These are phyloP conservation scores for Operophtera brumata DNA, from an alignment of 2,888 invertebrate genomes.

Conservation along the genomic window DNA sequence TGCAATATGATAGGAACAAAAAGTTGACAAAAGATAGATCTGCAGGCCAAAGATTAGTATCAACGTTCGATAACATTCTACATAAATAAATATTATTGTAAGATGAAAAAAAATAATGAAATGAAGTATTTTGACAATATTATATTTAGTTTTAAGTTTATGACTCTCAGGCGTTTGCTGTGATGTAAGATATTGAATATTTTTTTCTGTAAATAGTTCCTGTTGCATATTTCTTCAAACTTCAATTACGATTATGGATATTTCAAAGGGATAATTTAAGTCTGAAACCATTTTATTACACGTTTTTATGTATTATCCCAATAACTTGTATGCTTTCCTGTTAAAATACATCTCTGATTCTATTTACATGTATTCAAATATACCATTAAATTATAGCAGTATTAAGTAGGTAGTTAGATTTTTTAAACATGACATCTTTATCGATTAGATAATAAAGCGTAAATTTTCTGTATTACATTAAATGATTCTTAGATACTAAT, in stretches of 20 bases:
- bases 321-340: background rate
- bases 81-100: slow-evolving; percentile 38
- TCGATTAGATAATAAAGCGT: background rate
- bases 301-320: background rate
- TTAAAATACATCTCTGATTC: background rate
- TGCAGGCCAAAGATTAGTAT: slow-evolving; percentile 78
- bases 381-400: background rate
- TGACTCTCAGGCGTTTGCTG: slow-evolving; percentile 77
- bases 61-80: slow-evolving; percentile 44
- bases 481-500: background rate
- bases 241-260: slow-evolving; percentile 12
- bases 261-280: slow-evolving; percentile 26
- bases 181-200: slow-evolving; percentile 69
- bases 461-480: background rate
- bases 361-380: background rate
- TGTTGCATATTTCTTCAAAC: slow-evolving; percentile 33
- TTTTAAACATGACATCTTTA: background rate
- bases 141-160: slow-evolving; percentile 55
- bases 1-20: slow-evolving; percentile 51
- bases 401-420: slow-evolving; percentile 1
- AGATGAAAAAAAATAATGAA: slow-evolving; percentile 41
- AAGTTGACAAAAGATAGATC: slow-evolving; percentile 67
- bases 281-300: slow-evolving; percentile 11
- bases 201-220: slow-evolving; percentile 49
- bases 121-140: slow-evolving; percentile 58